These are phyloP conservation scores for Micrastur ruficollis DNA, from an alignment of 2,797 vertebrate genomes.

Conservation along the genomic window DNA sequence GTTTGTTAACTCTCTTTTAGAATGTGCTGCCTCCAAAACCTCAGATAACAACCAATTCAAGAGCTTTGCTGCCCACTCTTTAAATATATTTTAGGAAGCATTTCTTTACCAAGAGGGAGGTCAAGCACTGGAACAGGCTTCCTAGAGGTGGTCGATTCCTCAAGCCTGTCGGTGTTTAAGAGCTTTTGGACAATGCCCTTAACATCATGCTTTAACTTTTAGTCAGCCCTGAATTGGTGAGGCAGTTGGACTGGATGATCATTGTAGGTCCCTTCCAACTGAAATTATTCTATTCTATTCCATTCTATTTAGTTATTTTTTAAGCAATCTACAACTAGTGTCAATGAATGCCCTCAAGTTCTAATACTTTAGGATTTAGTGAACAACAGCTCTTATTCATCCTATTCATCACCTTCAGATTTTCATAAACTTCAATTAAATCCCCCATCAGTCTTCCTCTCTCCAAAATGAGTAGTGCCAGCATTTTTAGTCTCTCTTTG, in stretches of 20 bases:
- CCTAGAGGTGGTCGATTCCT: background rate
- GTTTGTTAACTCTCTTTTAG: background rate
- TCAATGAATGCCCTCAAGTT: background rate
- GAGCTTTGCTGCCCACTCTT: background rate
- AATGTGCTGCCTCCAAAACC: background rate
- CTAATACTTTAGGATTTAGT: background rate
- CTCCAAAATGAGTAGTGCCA: background rate
- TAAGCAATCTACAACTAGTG: background rate
- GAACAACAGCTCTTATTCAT: background rate
- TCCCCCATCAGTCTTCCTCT: background rate
- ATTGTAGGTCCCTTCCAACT: background rate
- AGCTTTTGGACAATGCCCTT: no score
- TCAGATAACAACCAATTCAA: background rate
- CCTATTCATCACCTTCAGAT: background rate
- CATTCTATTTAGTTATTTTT: background rate
- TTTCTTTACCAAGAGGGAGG: background rate
- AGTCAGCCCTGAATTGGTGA: no score
- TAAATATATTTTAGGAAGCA: background rate
- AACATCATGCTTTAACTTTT: no score
- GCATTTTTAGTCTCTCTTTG: background rate
- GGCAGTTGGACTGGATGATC: background rate
- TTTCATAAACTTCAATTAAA: background rate
- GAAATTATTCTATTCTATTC: background rate
- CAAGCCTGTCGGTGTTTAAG: no score
- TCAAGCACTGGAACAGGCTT: background rate